phyloP scores from a whole-genome alignment of 2,888 invertebrate genomes.

The Callyntrura sp. region DNA sequence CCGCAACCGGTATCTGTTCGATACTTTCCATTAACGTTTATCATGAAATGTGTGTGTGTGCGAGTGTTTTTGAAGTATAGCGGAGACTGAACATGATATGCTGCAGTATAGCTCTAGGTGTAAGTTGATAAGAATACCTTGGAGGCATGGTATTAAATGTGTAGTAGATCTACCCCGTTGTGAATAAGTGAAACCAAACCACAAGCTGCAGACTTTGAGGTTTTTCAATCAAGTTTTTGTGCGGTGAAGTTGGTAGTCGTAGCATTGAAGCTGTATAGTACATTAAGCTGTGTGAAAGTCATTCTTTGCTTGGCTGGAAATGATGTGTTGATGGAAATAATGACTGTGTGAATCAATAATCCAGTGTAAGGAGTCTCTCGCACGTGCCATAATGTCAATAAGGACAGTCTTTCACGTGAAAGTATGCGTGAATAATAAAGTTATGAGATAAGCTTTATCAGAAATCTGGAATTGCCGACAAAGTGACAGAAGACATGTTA shows the following conservation, averaged over 20 bases:
- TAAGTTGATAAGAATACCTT: constrained; percentile 43
- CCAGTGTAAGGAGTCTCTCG: constrained; percentile 14
- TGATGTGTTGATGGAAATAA: constrained; percentile 68
- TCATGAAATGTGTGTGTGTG: neutral
- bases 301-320: constrained; percentile 25
- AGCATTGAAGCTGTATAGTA: neutral
- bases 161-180: neutral
- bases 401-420: neutral
- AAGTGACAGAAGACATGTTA: constrained; percentile 8
- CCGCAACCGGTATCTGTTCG: neutral
- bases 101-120: neutral
- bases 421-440: constrained; percentile 43
- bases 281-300: neutral
- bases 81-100: constrained; percentile 11
- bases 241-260: neutral
- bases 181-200: constrained; percentile 3
- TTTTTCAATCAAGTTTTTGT: constrained; percentile 45
- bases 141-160: constrained; percentile 1
- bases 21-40: neutral
- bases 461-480: constrained; percentile 35
- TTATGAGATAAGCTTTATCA: constrained; percentile 38
- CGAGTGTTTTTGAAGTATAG: neutral
- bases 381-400: constrained; percentile 70
- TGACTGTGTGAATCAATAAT: constrained; percentile 69
- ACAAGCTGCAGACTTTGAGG: constrained; percentile 43